Base-by-base conservation (phyloP, 2,113 vertebrate species). In the Microtus oregoni region DNA sequence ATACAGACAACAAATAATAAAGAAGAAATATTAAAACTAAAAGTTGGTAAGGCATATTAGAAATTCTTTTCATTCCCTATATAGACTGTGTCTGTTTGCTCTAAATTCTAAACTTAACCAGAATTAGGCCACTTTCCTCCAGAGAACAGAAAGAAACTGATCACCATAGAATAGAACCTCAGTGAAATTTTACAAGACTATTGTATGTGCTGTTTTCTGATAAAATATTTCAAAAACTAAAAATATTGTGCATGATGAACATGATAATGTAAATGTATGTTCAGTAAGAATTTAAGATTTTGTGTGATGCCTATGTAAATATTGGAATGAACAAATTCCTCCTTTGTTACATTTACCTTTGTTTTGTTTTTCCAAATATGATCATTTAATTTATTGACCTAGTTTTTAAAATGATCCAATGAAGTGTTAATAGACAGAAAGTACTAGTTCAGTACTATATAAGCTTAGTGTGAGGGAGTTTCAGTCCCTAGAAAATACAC, bases 51-150 rank as follows among this genome's bases (percentile, higher is more conserved):
- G 47, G 30, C 22, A 72, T 6, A n/a, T 83, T 91, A 73, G 44
- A 91, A 19, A 38, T 86, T 19, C 17, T 61, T 72, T 35, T 76
- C 61, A 61, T 2, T 72, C 72, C 79, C 55, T 82, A 52, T 17
- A 91, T 20, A 83, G 24, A 50, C 26, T 63, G 50, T 15, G 20
- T 91, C n/a, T 50, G 79, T 94, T 95, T 95, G 83, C 76, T 97
- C 89, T 96, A 97, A 95, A 97, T 94, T 92, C 35, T 90, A 88
- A 96, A 90, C 19, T 26, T 61, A 86, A 65, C 17, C n/a, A 77
- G 97, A 95, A 96, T 92, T 81, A 96, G 95, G 92, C 28, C 91
- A 94, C 24, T 58, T 96, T 86, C 68, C 87, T 93, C 86, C 55
- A 92, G 96, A 93, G 70, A 96, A 89, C 44, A 93, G 30, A 41